Percentiles rank a stretch among this genome's conserved stretches.
Conservation (phyloP, 2,113 vertebrate genomes). For the Proterorhinus semilunaris region DNA sequence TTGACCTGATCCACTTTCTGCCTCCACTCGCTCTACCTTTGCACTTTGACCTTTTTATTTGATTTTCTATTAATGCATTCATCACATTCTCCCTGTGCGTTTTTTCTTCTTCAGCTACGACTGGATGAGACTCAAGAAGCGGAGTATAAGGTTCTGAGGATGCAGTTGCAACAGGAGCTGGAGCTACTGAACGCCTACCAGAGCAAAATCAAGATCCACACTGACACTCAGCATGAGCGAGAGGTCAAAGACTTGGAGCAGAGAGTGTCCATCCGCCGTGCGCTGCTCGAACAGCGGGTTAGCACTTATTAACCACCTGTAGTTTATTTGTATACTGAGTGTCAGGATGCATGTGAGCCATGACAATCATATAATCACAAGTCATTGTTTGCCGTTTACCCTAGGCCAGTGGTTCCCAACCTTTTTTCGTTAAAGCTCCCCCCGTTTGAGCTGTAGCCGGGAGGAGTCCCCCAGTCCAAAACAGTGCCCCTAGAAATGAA, state of each 20-base stretch:
- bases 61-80: slow-evolving; percentile 2
- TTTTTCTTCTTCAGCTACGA: slow-evolving; percentile 74
- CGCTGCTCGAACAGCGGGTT: slow-evolving; percentile 89
- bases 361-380: background rate
- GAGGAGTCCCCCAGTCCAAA: no score
- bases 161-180: slow-evolving; percentile 91
- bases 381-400: background rate
- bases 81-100: background rate
- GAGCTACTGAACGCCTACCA: slow-evolving; percentile 92
- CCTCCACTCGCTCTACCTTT: slow-evolving; percentile 10
- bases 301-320: slow-evolving; percentile 14
- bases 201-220: slow-evolving; percentile 95
- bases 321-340: no score
- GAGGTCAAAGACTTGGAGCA: slow-evolving; percentile 90
- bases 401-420: background rate
- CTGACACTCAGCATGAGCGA: slow-evolving; percentile 86
- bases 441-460: no score
- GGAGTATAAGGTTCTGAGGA: slow-evolving; percentile 87
- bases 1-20: slow-evolving; percentile 10
- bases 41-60: background rate
- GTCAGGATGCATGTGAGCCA: background rate
- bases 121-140: slow-evolving; percentile 91
- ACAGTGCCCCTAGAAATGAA: no score
- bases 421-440: no score
- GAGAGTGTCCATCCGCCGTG: slow-evolving; percentile 88